Conservation (phyloP, 1,140 invertebrate species). For the Pogonognathellus flavescens region DNA sequence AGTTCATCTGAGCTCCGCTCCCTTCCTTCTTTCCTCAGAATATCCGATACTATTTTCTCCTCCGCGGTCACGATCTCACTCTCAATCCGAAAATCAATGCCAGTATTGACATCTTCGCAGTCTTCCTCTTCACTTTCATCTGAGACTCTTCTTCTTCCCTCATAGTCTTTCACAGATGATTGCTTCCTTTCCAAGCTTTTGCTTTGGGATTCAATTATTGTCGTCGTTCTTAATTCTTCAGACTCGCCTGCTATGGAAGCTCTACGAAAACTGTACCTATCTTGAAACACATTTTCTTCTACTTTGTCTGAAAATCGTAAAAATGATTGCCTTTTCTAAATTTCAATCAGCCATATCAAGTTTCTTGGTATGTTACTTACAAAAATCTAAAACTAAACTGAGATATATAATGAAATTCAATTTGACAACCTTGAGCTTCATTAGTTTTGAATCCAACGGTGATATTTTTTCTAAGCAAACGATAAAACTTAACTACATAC, state of each 20-base stretch:
- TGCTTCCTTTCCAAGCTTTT: not conserved
- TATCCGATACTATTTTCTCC: constrained; percentile 21
- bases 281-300: not conserved
- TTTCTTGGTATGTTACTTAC: not conserved
- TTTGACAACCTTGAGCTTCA: not conserved
- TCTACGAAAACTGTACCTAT: constrained; percentile 19
- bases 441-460: not conserved
- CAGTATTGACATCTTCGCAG: not conserved
- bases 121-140: constrained; percentile 13
- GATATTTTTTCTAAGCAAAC: not conserved
- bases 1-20: constrained; percentile 9
- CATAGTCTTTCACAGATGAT: not conserved
- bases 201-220: not conserved
- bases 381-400: not conserved
- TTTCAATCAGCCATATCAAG: not conserved
- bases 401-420: not conserved
- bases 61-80: not conserved
- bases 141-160: not conserved
- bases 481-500: constrained; percentile 16
- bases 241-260: constrained; percentile 5
- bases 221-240: not conserved
- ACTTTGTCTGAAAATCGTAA: too few relatives aligned
- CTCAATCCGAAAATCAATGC: constrained; percentile 11
- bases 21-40: constrained; percentile 18
- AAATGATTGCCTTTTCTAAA: too few relatives aligned